Evolutionary conservation across 2,888 invertebrate species (phyloP).

Genomic region (Aelia acuminata): DNA sequence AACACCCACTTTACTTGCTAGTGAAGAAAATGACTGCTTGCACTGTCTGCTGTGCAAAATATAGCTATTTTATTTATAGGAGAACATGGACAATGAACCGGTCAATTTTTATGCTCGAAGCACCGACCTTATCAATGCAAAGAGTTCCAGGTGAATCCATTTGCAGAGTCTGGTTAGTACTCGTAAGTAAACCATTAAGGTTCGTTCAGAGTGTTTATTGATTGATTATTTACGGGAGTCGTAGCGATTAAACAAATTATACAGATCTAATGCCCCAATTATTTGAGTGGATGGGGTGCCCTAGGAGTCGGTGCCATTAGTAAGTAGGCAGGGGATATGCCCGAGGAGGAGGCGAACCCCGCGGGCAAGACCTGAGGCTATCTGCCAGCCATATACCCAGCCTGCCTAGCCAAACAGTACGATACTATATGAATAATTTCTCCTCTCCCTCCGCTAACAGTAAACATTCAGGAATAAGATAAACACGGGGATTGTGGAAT

Average conservation of each 20-base stretch:
- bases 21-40: no score
- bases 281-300: not conserved
- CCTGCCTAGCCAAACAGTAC: not conserved
- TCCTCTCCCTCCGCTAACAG: not conserved
- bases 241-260: not conserved
- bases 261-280: not conserved
- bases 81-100: no score
- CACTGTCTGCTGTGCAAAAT: no score
- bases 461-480: conserved; percentile 26
- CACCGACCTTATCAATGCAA: no score
- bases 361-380: not conserved
- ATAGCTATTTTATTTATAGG: no score
- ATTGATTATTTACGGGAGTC: not conserved
- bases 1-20: no score
- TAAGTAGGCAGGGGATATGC: not conserved
- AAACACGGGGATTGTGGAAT: conserved; percentile 35
- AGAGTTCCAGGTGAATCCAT: no score
- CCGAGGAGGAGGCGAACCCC: not conserved
- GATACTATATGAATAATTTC: conserved; percentile 39
- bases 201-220: not conserved
- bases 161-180: no score
- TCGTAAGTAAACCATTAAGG: no score
- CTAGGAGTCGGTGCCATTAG: not conserved
- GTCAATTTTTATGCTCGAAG: no score
- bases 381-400: not conserved